Conservation (phyloP, 2,888 invertebrate species). For the Lissocephala sabroskyi region DNA sequence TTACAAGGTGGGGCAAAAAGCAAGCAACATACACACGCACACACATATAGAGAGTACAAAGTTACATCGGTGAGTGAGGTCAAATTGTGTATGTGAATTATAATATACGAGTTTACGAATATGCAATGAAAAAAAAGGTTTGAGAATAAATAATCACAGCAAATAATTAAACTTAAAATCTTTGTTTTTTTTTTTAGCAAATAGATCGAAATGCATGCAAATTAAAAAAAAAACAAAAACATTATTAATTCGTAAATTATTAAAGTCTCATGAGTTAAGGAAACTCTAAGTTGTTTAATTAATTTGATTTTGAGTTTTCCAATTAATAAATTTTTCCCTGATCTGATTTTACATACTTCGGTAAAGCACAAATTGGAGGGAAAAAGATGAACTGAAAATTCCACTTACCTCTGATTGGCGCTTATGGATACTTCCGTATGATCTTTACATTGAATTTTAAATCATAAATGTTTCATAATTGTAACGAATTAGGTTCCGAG, state of each 20-base stretch:
- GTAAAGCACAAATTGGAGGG: too few species aligned
- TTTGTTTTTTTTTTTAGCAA: background rate
- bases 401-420: conserved; percentile 72
- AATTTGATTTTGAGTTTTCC: too few species aligned
- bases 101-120: conserved; percentile 16
- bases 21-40: background rate
- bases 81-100: conserved; percentile 11
- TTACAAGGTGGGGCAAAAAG: background rate
- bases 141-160: conserved; percentile 8
- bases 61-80: conserved; percentile 8
- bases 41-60: background rate
- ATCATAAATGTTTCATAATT: conserved; percentile 30
- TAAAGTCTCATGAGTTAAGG: too few species aligned
- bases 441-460: conserved; percentile 60
- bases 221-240: conserved; percentile 3
- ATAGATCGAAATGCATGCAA: background rate
- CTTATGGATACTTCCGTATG: conserved; percentile 72
- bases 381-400: conserved; percentile 12
- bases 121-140: conserved; percentile 32
- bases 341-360: too few species aligned
- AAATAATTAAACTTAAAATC: conserved; percentile 9
- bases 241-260: too few species aligned
- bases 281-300: too few species aligned
- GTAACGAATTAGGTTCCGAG: conserved; percentile 14
- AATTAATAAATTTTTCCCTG: too few species aligned